Percentiles rank a stretch among this genome's conserved stretches.
Evolutionary conservation across 1,140 invertebrate genomes (phyloP).

Genomic region (Rhopalosiphum maidis): DNA sequence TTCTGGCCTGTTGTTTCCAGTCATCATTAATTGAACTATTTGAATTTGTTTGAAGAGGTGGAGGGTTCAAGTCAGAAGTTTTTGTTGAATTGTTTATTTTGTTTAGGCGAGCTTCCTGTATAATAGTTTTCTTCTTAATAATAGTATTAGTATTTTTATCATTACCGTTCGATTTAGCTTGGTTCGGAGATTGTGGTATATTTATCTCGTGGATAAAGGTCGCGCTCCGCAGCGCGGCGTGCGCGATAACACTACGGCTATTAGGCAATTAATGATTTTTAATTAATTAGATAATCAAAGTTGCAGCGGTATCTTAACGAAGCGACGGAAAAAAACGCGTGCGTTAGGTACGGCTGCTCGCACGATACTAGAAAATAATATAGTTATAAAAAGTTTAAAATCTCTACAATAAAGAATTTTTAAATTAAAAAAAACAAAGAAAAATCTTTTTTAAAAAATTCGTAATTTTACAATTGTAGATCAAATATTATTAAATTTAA

Average conservation of each 20-base stretch:
- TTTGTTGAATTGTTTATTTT: neutral
- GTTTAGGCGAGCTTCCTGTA: neutral
- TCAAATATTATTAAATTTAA: too few species aligned
- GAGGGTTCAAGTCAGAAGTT: neutral
- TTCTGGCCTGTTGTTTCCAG: neutral
- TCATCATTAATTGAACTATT: neutral
- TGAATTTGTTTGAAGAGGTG: neutral
- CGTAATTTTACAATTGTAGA: too few species aligned
- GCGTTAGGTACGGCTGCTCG: slow-evolving; percentile 5
- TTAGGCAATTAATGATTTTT: neutral
- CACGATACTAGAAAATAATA: too few species aligned
- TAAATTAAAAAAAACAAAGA: too few species aligned
- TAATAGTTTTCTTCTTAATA: neutral
- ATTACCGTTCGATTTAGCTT: neutral
- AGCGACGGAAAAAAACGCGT: neutral
- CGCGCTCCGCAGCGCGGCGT: neutral
- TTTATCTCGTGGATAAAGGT: neutral
- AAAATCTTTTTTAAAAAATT: too few species aligned
- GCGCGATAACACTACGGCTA: neutral
- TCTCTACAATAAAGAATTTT: too few species aligned
- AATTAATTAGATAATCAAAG: too few species aligned
- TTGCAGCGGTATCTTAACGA: too few species aligned
- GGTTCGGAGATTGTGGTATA: neutral
- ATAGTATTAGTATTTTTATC: slow-evolving; percentile 6
- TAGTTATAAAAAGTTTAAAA: too few species aligned